Conservation (phyloP, 2,797 vertebrate genomes). For the Harpagifer antarcticus region DNA sequence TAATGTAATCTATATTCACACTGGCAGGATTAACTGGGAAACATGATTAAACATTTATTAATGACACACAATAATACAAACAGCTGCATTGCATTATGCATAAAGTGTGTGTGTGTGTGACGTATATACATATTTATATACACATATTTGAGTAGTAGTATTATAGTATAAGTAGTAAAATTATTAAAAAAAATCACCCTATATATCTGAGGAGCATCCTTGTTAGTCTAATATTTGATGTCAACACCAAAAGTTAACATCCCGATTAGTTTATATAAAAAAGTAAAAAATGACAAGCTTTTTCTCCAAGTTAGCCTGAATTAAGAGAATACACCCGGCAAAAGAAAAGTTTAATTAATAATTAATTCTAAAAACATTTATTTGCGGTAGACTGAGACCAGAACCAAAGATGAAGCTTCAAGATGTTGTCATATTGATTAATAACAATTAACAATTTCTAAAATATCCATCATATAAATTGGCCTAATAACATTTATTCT, state of each 20-base stretch:
- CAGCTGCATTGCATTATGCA: not conserved
- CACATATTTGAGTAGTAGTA: not conserved
- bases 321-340: not conserved
- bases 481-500: constrained; percentile 9
- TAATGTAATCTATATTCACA: not conserved
- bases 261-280: no score
- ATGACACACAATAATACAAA: constrained; percentile 2
- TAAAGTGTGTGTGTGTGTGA: no score
- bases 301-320: not conserved
- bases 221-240: not conserved
- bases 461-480: constrained; percentile 37
- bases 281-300: not conserved
- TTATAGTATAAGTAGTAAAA: no score
- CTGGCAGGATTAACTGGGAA: not conserved
- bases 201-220: not conserved
- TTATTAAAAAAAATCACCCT: not conserved
- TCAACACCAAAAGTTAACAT: not conserved
- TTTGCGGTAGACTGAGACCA: not conserved
- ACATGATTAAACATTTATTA: not conserved
- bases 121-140: no score
- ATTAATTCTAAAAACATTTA: constrained; percentile 19
- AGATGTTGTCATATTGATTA: not conserved
- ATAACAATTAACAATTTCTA: constrained; percentile 24
- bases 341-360: not conserved
- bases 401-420: constrained; percentile 12